Conservation (phyloP, 2,888 invertebrate species). For the Tiphia femorata region DNA sequence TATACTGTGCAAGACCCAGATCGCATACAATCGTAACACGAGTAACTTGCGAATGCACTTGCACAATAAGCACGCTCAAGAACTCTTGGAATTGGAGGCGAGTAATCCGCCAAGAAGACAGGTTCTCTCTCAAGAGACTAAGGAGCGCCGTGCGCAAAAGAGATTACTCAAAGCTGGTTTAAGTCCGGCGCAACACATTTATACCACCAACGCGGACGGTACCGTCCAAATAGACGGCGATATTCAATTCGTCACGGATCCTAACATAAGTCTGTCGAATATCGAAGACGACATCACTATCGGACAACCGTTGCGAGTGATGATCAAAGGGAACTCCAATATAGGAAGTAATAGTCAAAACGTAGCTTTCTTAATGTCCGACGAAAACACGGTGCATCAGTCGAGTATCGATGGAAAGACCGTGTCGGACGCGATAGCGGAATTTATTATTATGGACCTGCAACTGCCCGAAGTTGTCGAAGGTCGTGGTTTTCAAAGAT, state of each 20-base stretch:
- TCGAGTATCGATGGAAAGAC: constrained; percentile 62
- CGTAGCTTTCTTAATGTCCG: constrained; percentile 60
- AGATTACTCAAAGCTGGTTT: constrained; percentile 57
- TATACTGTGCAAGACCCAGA: constrained; percentile 70
- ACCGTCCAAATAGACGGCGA: constrained; percentile 67
- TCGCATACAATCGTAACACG: constrained; percentile 71
- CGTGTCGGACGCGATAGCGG: constrained; percentile 69
- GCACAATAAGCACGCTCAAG: constrained; percentile 69
- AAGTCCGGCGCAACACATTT: constrained; percentile 60
- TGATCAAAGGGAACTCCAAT: constrained; percentile 51
- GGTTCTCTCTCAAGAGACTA: constrained; percentile 56
- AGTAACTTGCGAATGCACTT: constrained; percentile 71
- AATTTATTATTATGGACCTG: constrained; percentile 69
- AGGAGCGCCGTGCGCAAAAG: constrained; percentile 61
- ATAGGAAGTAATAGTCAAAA: constrained; percentile 50
- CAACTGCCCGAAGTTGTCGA: constrained; percentile 70
- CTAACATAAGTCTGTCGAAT: constrained; percentile 59
- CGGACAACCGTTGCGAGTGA: constrained; percentile 53
- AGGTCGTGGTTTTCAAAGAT: constrained; percentile 69
- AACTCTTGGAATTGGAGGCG: constrained; percentile 63
- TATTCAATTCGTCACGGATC: constrained; percentile 67
- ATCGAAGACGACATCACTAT: constrained; percentile 61
- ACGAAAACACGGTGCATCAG: constrained; percentile 55
- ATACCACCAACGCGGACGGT: constrained; percentile 66
- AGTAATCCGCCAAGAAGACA: constrained; percentile 60